These are phyloP conservation scores for Acrocyrtus sp. DNA, from an alignment of 2,888 invertebrate genomes.

Conservation along the genomic window DNA sequence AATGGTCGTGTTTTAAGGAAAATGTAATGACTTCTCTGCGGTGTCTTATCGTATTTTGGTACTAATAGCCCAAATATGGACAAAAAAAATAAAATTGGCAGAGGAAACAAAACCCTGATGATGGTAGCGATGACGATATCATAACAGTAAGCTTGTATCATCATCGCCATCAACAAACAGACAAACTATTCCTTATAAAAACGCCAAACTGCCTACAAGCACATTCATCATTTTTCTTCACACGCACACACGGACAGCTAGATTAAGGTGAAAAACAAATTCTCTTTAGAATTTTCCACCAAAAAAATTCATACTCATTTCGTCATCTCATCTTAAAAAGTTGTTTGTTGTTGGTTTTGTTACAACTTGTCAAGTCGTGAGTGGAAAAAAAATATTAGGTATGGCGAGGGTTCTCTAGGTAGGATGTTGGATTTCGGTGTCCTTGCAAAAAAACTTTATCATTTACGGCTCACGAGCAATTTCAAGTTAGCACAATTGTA, in stretches of 20 bases:
- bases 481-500: too few relatives aligned
- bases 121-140: too few relatives aligned
- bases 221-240: background rate
- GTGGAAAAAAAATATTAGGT: slow-evolving; percentile 43
- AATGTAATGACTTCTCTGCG: slow-evolving; percentile 6
- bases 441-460: slow-evolving; percentile 47
- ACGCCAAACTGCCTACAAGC: too few relatives aligned
- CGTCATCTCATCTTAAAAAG: slow-evolving; percentile 18
- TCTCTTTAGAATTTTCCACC: too few relatives aligned
- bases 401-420: slow-evolving; percentile 17
- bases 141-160: too few relatives aligned
- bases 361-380: slow-evolving; percentile 47
- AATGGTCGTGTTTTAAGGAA: too few relatives aligned
- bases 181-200: too few relatives aligned
- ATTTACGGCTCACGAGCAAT: slow-evolving; percentile 47
- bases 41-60: slow-evolving; percentile 27
- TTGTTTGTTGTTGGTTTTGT: too few relatives aligned
- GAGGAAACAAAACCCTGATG: background rate
- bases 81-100: too few relatives aligned
- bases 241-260: slow-evolving; percentile 6
- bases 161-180: too few relatives aligned
- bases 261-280: slow-evolving; percentile 9
- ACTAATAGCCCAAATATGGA: slow-evolving; percentile 33
- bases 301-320: slow-evolving; percentile 16
- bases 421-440: slow-evolving; percentile 4